Evolutionary conservation across 2,113 vertebrate species (phyloP), one percentile per base, ranked within the genome.

Genomic region (Crypturellus undulatus): DNA sequence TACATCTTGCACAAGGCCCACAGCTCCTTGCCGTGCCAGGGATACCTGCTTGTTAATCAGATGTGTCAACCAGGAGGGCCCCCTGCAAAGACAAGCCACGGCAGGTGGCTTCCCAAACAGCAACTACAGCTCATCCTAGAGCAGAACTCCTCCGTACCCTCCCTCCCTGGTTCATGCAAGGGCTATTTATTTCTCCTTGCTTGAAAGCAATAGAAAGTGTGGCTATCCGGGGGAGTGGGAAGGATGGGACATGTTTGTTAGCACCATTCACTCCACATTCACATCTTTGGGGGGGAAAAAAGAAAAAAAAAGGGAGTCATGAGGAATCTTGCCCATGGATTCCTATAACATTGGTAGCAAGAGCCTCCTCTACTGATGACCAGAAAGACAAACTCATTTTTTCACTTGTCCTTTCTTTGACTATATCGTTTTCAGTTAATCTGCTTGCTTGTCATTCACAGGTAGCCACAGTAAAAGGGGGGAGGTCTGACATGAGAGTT

Each of bases 111-210:
- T 38, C 63, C 32, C 52, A 20, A 7, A 68, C 7, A 3, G 14
- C 18, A 34, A 63, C 36, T n/a, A 34, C 42, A 30, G 3, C 1
- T 80, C 54, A 20, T 42, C 59, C 59, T 54, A 40, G 9, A 51
- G 14, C 45, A 52, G 59, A 64, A 12, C 22, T 22, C 28, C 26
- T 21, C 63, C 49, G 56, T 7, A 1, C 51, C 56, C 7, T 21
- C 6, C 40, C 26, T 83, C 8, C 3, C 32, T 43, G 30, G n/a
- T 40, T 59, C n/a, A 16, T 40, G 2, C 0, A 0, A 5, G 1
- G 0, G 22, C 73, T 40, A 10, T 30, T 68, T 10, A 2, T 85
- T 83, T 17, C 49, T 18, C 38, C 79, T 59, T 54, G 25, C 49
- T 83, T 42, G 52, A 56, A 63, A 73, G 21, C 54, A 70, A 54